These are phyloP conservation scores for Dastarcus helophoroides DNA, from an alignment of 2,888 invertebrate genomes.

Conservation along the genomic window DNA sequence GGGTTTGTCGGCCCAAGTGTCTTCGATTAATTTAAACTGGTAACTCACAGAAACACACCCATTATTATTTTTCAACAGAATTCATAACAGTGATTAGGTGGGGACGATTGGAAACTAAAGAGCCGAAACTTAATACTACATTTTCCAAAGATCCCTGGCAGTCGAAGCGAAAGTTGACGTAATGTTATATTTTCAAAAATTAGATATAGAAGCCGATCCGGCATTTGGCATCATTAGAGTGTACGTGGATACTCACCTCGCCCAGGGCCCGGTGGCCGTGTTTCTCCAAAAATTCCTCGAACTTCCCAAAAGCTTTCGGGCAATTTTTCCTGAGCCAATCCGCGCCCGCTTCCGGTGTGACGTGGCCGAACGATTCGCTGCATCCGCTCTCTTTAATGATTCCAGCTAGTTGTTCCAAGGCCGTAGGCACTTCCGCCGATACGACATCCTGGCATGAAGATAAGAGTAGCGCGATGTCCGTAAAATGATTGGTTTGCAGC, in stretches of 20 bases:
- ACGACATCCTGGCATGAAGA: slow-evolving; percentile 57
- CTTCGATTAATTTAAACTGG: slow-evolving; percentile 55
- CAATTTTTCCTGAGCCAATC: slow-evolving; percentile 48
- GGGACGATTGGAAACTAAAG: too few species aligned
- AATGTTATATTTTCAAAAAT: slow-evolving; percentile 1
- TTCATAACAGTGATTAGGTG: too few species aligned
- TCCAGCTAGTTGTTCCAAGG: slow-evolving; percentile 26
- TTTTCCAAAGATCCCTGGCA: too few species aligned
- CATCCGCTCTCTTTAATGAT: slow-evolving; percentile 26
- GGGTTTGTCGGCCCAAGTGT: slow-evolving; percentile 56
- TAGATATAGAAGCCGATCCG: too few species aligned
- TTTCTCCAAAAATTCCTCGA: slow-evolving; percentile 47
- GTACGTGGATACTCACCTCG: slow-evolving; percentile 40
- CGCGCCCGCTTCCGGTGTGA: slow-evolving; percentile 40
- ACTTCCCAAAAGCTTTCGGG: slow-evolving; percentile 36
- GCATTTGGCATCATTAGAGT: neutral
- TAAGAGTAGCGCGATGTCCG: slow-evolving; percentile 57
- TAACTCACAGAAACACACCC: too few species aligned
- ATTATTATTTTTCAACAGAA: too few species aligned
- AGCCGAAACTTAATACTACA: too few species aligned
- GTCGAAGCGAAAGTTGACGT: slow-evolving; percentile 8
- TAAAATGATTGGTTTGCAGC: slow-evolving; percentile 51
- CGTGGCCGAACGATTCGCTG: slow-evolving; percentile 39
- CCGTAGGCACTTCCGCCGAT: slow-evolving; percentile 57
- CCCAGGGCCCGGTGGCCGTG: slow-evolving; percentile 61